Base-by-base conservation (phyloP, 1,140 invertebrate species). In the Ceratitis capitata region DNA sequence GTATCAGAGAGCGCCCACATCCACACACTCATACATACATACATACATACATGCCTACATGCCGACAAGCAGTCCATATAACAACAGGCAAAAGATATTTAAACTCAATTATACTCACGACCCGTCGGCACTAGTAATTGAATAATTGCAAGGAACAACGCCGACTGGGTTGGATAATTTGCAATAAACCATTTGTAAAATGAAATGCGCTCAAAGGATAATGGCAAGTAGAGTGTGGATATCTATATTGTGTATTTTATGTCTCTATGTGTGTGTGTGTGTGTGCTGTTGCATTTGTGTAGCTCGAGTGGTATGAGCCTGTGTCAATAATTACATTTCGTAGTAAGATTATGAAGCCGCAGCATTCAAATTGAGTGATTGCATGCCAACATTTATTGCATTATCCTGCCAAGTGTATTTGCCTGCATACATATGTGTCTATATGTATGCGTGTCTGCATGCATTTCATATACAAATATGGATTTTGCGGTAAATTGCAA, bases 351-450 rank as follows among this genome's bases (percentile, higher is more conserved):
- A 78, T 78, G 69, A 78, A 78, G 69, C 69, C 69, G n/a, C 69
- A 47, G 39, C 69, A 78, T 78, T 78, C 42, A 78, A 78, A 78
- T 78, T 78, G 69, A 78, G 69, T 78, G 69, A 78, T 78, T 78
- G 69, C 69, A 39, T 69, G 39, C 61, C 32, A 78, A 39, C 42
- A 78, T 78, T 69, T 69, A 69, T 39, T 78, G n/a, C 69, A 78
- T 78, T 78, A 78, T 14, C n/a, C 51, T 14, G 14, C 4, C 29
- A 64, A 26, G 5, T 16, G 58, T 23, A 35, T 47, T 56, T 4
- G 19, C 19, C 5, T 14, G 19, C 35, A 78, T n/a, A n/a, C n/a
- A 78, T n/a, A n/a, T 23, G 39, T 10, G 19, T 45, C 16, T 78
- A 35, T 26, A 4, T 14, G 64, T 7, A 32, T 64, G 23, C 23